These are phyloP conservation scores for Volucella inanis DNA, from an alignment of 2,888 invertebrate species.

Conservation along the genomic window DNA sequence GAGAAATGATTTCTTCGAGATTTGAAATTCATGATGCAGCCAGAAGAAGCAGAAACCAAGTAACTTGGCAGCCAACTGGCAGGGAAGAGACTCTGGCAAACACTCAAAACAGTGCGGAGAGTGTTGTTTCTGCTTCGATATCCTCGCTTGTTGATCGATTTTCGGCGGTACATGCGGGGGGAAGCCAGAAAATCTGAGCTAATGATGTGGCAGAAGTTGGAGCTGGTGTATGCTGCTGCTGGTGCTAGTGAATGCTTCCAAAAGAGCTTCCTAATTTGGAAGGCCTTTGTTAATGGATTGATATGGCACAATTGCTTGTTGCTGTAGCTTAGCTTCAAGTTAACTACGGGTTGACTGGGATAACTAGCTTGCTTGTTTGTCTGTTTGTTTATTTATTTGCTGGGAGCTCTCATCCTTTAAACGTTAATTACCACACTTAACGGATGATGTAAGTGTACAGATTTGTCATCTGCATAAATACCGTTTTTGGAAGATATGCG, in stretches of 20 bases:
- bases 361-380: too few species aligned
- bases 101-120: background rate
- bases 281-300: conserved; percentile 74
- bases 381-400: conserved; percentile 7
- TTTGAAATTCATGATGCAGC: conserved; percentile 71
- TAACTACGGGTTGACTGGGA: conserved; percentile 6
- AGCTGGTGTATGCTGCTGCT: background rate
- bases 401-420: conserved; percentile 24
- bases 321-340: conserved; percentile 11
- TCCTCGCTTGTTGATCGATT: conserved; percentile 53
- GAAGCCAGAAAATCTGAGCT: conserved; percentile 52
- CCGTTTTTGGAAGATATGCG: conserved; percentile 45
- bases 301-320: conserved; percentile 68
- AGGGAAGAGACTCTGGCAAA: background rate
- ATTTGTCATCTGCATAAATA: conserved; percentile 66
- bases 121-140: conserved; percentile 65
- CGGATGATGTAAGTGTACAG: conserved; percentile 52
- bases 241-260: conserved; percentile 32
- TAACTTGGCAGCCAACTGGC: background rate
- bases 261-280: conserved; percentile 67
- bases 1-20: conserved; percentile 75
- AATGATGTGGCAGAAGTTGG: conserved; percentile 72
- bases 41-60: background rate
- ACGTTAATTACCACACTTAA: conserved; percentile 68
- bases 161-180: background rate